phyloP scores from a whole-genome alignment of 2,888 invertebrate species.

The Molanna angustata region DNA sequence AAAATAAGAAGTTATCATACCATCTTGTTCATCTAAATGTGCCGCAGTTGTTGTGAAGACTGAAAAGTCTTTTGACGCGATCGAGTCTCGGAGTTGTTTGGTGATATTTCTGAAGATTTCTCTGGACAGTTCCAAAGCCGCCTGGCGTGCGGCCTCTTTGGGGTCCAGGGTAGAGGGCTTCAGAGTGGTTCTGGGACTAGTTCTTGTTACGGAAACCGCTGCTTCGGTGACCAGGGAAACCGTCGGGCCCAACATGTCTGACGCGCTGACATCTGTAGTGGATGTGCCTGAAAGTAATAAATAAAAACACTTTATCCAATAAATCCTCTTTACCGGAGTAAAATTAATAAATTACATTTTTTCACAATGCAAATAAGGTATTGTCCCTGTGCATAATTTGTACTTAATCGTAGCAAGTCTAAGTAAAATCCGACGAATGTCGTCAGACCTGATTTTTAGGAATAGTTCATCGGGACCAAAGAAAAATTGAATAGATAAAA shows the following conservation, averaged over 20 bases:
- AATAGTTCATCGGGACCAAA: too few relatives aligned
- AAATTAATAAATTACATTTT: too few relatives aligned
- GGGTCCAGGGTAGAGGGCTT: constrained; percentile 39
- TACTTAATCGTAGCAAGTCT: too few relatives aligned
- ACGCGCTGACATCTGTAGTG: constrained; percentile 16
- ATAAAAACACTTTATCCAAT: not conserved
- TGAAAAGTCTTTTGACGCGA: constrained; percentile 48
- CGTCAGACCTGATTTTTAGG: too few relatives aligned
- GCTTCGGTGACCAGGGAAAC: not conserved
- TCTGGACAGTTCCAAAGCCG: constrained; percentile 49
- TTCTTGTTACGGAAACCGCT: not conserved
- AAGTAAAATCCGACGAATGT: too few relatives aligned
- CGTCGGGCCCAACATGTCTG: not conserved
- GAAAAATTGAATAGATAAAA: too few relatives aligned
- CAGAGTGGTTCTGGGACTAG: not conserved
- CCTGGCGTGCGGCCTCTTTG: constrained; percentile 28
- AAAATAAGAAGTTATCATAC: constrained; percentile 37
- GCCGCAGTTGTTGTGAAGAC: constrained; percentile 26
- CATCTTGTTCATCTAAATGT: constrained; percentile 35
- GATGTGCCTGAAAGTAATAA: constrained; percentile 13
- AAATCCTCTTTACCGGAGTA: too few relatives aligned
- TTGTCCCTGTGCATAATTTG: too few relatives aligned
- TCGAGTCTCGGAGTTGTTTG: constrained; percentile 52
- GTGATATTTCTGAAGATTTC: constrained; percentile 56
- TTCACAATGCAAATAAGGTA: too few relatives aligned